Conservation (phyloP, 2,797 vertebrate genomes). For the Pogoniulus pusillus region DNA sequence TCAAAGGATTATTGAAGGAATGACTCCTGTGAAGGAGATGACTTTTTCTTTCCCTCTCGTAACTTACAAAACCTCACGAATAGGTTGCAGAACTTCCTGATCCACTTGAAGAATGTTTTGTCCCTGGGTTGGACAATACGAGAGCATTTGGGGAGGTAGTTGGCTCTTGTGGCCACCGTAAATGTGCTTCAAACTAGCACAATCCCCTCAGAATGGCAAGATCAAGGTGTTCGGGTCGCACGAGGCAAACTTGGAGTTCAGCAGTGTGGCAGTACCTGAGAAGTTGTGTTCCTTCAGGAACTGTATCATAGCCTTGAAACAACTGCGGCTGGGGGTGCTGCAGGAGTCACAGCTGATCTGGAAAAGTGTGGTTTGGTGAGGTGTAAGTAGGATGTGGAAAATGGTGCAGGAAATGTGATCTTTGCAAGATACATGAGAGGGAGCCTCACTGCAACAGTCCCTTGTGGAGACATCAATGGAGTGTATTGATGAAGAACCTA, state of each 20-base stretch:
- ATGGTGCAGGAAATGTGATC: neutral
- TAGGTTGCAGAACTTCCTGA: neutral
- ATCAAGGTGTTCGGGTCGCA: neutral
- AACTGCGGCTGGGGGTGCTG: neutral
- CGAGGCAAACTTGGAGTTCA: neutral
- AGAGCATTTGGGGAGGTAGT: neutral
- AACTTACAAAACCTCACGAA: neutral
- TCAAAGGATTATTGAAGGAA: neutral
- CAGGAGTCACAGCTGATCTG: neutral
- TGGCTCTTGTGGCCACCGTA: neutral
- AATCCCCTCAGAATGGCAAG: neutral
- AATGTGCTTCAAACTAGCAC: too few species aligned
- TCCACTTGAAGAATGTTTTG: neutral
- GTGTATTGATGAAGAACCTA: neutral
- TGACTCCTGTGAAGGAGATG: too few species aligned
- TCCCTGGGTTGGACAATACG: neutral
- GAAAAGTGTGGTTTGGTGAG: neutral
- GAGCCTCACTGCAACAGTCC: neutral
- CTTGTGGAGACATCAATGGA: neutral
- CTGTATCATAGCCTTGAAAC: neutral
- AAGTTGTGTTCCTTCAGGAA: neutral
- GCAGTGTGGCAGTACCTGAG: neutral
- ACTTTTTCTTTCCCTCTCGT: too few species aligned
- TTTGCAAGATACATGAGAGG: neutral
- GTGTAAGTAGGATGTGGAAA: constrained; percentile 34